Evolutionary conservation across 1,140 invertebrate species (phyloP).

Genomic region (Psilanteris sp.): DNA sequence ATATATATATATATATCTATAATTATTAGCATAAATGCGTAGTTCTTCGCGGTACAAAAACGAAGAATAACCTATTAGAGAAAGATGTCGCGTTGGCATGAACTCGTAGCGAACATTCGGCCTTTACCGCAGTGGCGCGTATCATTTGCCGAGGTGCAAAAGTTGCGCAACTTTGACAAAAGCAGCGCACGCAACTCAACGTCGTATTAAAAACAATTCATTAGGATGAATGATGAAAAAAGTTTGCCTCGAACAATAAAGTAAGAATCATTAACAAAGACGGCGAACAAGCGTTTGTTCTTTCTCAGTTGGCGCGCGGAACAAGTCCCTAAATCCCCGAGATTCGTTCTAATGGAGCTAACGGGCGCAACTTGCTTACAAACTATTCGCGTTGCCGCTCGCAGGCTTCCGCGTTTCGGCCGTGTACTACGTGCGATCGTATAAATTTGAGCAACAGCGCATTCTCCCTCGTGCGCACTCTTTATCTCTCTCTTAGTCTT

Average conservation of each 20-base stretch:
- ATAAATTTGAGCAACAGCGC: conserved; percentile 70
- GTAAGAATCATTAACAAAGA: conserved; percentile 61
- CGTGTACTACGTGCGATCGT: conserved; percentile 70
- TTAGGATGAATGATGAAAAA: conserved; percentile 62
- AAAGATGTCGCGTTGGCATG: conserved; percentile 24
- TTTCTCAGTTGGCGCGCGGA: conserved; percentile 47
- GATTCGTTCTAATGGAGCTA: conserved; percentile 80
- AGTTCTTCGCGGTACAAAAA: no score
- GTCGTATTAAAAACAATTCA: conserved; percentile 61
- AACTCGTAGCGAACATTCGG: conserved; percentile 39
- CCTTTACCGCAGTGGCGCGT: conserved; percentile 33
- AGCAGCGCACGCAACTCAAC: conserved; percentile 43
- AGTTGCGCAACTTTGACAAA: conserved; percentile 48
- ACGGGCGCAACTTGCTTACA: conserved; percentile 78
- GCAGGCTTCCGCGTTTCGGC: conserved; percentile 63
- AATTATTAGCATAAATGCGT: no score
- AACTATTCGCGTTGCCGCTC: conserved; percentile 72
- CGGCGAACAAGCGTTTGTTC: conserved; percentile 55
- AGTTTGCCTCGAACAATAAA: conserved; percentile 55
- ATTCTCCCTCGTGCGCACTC: conserved; percentile 11
- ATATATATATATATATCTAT: no score
- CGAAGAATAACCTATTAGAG: no score
- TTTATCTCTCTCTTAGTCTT: not conserved
- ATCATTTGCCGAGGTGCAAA: conserved; percentile 30
- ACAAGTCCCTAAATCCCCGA: conserved; percentile 77